A percentile compares a stretch with the other conserved stretches of the same genome.
These are phyloP conservation scores for Agrochola litura DNA, from an alignment of 2,888 invertebrate genomes.

Conservation along the genomic window DNA sequence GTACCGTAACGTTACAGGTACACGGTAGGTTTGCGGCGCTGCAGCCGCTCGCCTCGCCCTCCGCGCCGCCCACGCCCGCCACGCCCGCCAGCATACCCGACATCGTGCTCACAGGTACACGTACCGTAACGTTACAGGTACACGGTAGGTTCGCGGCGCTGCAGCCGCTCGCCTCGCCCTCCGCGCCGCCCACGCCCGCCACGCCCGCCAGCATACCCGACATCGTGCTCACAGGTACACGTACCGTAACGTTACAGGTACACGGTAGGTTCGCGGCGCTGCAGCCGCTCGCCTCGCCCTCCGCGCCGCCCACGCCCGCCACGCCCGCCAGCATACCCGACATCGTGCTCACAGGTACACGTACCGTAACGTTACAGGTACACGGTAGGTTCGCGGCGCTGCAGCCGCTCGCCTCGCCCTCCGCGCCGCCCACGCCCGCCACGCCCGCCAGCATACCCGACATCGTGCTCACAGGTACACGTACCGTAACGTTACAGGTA, in stretches of 20 bases:
- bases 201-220: constrained; percentile 95
- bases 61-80: constrained; percentile 87
- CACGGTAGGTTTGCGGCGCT: constrained; percentile 89
- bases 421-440: constrained; percentile 87
- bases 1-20: neutral
- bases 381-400: constrained; percentile 89
- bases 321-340: constrained; percentile 95
- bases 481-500: neutral
- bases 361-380: neutral
- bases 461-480: constrained; percentile 94
- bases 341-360: constrained; percentile 94
- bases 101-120: constrained; percentile 95
- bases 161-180: constrained; percentile 82
- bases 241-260: neutral
- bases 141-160: constrained; percentile 89
- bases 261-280: constrained; percentile 89
- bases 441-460: constrained; percentile 95
- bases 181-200: constrained; percentile 87
- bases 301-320: constrained; percentile 87
- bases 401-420: constrained; percentile 82
- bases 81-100: constrained; percentile 96
- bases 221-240: constrained; percentile 94
- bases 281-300: constrained; percentile 82
- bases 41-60: constrained; percentile 82
- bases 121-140: neutral